Evolutionary conservation across 1,140 invertebrate species (phyloP).

Genomic region (Paraescarpia echinospica): DNA sequence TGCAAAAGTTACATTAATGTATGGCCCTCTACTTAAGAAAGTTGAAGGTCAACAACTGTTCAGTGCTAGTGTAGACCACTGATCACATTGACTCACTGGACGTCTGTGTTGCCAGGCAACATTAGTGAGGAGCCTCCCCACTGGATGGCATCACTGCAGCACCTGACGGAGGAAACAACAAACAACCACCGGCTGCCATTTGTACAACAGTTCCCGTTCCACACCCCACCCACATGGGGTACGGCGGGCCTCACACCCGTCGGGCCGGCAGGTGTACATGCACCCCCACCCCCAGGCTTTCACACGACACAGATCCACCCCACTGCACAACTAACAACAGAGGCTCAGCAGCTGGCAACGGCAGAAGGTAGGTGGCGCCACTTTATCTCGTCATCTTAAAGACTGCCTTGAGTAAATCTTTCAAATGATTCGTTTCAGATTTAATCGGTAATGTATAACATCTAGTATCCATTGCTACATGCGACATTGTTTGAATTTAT

Average conservation of each 20-base stretch:
- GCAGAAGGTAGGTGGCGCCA: not conserved
- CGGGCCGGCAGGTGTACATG: not conserved
- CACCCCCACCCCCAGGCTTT: conserved; percentile 20
- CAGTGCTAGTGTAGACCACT: not conserved
- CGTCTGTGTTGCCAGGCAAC: conserved; percentile 7
- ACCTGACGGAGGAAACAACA: conserved; percentile 57
- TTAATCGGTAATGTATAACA: no score
- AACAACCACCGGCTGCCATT: conserved; percentile 49
- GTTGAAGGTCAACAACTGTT: no score
- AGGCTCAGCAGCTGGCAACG: conserved; percentile 1
- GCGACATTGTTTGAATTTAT: no score
- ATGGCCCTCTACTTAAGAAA: no score
- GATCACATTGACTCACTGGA: conserved; percentile 10
- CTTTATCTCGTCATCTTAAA: not conserved
- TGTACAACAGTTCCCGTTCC: conserved; percentile 51
- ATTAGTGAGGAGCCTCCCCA: conserved; percentile 55
- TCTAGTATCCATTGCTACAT: no score
- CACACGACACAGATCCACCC: not conserved
- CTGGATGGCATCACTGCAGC: conserved; percentile 62
- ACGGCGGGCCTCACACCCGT: not conserved
- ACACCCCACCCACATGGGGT: not conserved
- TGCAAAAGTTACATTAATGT: no score
- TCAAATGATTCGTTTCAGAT: no score
- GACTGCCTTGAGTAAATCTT: no score
- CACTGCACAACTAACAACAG: conserved; percentile 6